Percentiles rank a stretch among this genome's conserved stretches.
phyloP scores from a whole-genome alignment of 2,888 invertebrate species.

The Apodemia duryi region DNA sequence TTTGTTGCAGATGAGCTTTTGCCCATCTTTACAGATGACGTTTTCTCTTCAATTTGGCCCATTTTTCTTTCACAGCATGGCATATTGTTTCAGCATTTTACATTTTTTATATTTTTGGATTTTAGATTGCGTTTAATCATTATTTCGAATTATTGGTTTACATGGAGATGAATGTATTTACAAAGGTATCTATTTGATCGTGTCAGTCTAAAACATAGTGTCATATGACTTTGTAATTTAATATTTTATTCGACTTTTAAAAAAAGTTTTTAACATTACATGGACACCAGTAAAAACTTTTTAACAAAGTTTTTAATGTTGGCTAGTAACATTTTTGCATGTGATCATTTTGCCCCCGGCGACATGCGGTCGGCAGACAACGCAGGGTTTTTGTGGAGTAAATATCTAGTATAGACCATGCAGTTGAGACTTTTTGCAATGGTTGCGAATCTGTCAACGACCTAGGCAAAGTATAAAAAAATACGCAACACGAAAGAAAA shows the following conservation, averaged over 20 bases:
- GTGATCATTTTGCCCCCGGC: no score
- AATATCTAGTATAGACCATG: no score
- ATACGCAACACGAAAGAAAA: no score
- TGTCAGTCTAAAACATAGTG: neutral
- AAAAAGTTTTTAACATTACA: neutral
- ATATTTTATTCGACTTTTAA: neutral
- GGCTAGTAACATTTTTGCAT: no score
- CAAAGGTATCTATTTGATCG: neutral
- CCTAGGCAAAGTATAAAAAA: no score
- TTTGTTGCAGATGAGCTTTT: slow-evolving; percentile 37
- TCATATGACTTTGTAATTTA: slow-evolving; percentile 6
- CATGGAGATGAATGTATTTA: neutral
- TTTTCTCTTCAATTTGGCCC: slow-evolving; percentile 39
- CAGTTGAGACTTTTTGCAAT: no score
- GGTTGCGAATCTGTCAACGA: no score
- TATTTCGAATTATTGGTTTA: neutral
- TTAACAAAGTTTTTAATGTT: no score
- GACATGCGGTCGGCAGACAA: no score
- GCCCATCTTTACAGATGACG: slow-evolving; percentile 38
- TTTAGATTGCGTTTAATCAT: neutral
- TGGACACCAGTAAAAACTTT: no score
- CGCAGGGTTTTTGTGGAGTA: no score
- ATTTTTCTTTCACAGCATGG: slow-evolving; percentile 29
- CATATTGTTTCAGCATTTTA: slow-evolving; percentile 3
- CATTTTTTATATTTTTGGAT: neutral